Conservation (phyloP, 64 coral and sea anemone species). For the Actinia tenebrosa region DNA sequence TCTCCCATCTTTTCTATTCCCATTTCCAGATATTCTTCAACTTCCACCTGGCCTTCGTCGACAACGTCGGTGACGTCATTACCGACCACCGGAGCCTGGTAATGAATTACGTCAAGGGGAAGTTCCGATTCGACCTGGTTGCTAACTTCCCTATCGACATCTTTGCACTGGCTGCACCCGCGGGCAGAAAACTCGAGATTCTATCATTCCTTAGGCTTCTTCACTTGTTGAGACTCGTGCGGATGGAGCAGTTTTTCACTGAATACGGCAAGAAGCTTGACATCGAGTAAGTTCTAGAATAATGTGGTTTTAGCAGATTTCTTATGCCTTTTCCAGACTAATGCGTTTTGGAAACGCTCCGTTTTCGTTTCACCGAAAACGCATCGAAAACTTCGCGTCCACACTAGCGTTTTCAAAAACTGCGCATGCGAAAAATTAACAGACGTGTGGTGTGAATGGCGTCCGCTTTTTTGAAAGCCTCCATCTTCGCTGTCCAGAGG, state of each 20-base stretch:
- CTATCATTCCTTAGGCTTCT: constrained; percentile 65
- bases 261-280: constrained; percentile 60
- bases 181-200: constrained; percentile 43
- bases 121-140: constrained; percentile 53
- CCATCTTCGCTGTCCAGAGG: too few species aligned
- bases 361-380: too few species aligned
- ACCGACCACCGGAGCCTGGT: constrained; percentile 51
- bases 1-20: not conserved
- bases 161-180: constrained; percentile 63
- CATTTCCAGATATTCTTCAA: constrained; percentile 64
- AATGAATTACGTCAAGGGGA: constrained; percentile 59
- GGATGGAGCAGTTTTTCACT: constrained; percentile 68
- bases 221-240: constrained; percentile 65
- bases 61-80: constrained; percentile 57
- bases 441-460: too few species aligned
- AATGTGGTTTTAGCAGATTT: too few species aligned
- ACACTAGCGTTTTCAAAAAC: too few species aligned
- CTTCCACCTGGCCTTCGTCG: constrained; percentile 65
- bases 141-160: constrained; percentile 77
- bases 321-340: too few species aligned
- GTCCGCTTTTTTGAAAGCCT: too few species aligned
- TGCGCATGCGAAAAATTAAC: too few species aligned
- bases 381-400: too few species aligned
- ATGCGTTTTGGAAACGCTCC: too few species aligned
- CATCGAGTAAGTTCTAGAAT: constrained; percentile 57